These are phyloP conservation scores for Champsocephalus gunnari DNA, from an alignment of 2,797 vertebrate genomes.

Conservation along the genomic window DNA sequence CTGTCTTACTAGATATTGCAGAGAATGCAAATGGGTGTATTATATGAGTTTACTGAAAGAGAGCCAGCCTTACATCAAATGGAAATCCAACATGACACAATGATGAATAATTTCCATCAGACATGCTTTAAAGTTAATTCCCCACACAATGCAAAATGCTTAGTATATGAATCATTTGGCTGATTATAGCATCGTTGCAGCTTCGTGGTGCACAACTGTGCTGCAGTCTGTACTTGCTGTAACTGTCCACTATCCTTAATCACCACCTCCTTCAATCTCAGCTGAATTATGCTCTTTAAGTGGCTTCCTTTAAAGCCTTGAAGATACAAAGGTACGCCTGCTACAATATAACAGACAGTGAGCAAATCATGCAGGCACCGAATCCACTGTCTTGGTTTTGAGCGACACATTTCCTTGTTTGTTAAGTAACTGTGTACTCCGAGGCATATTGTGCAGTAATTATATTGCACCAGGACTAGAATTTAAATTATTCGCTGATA, in stretches of 20 bases:
- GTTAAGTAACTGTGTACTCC: constrained; percentile 40
- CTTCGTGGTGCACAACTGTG: constrained; percentile 21
- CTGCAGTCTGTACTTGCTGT: constrained; percentile 39
- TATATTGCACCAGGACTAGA: constrained; percentile 48
- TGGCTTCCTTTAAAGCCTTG: constrained; percentile 18
- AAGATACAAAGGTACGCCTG: constrained; percentile 18
- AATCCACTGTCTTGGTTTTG: constrained; percentile 20
- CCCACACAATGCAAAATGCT: constrained; percentile 6
- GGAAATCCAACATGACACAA: constrained; percentile 11
- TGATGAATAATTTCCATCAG: constrained; percentile 20
- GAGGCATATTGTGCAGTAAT: constrained; percentile 58
- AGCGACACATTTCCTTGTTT: constrained; percentile 46
- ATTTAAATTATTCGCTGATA: constrained; percentile 66
- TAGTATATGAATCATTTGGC: constrained; percentile 36
- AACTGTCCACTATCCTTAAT: constrained; percentile 46
- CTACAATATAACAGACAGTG: constrained; percentile 12
- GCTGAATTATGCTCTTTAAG: constrained; percentile 9
- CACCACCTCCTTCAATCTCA: constrained; percentile 34
- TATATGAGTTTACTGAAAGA: neutral
- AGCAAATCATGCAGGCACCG: constrained; percentile 11
- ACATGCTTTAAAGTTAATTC: neutral
- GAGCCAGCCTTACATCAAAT: constrained; percentile 11
- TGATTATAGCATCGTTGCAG: constrained; percentile 26
- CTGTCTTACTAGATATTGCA: constrained; percentile 3
- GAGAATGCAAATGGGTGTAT: constrained; percentile 15